Conservation (phyloP, 2,797 vertebrate genomes). For the Selene dorsalis region DNA sequence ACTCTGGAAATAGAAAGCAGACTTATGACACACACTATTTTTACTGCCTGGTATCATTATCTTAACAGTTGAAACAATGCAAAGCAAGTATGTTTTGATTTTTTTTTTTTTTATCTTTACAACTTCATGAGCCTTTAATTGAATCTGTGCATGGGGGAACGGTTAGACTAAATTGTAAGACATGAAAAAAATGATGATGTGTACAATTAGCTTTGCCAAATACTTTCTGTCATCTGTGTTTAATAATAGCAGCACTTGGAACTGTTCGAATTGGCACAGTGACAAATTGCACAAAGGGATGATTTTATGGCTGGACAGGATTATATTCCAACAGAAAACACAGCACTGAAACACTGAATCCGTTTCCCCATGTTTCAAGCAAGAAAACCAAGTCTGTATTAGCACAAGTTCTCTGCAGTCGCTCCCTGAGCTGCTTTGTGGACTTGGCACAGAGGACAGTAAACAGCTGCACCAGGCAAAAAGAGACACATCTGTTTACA, state of each 20-base stretch:
- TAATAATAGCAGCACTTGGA: constrained; percentile 70
- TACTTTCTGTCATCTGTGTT: constrained; percentile 64
- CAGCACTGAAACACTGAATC: constrained; percentile 7
- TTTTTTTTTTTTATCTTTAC: not conserved
- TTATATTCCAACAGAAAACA: constrained; percentile 46
- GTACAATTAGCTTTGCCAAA: constrained; percentile 46
- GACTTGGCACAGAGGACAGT: constrained; percentile 57
- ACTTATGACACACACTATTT: constrained; percentile 65
- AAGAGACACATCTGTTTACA: constrained; percentile 73
- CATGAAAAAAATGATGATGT: constrained; percentile 12
- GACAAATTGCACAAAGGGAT: constrained; percentile 61
- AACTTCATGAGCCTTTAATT: constrained; percentile 1
- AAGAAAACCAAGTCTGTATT: constrained; percentile 56
- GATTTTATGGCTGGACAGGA: constrained; percentile 50
- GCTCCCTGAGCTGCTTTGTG: constrained; percentile 31
- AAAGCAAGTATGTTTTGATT: constrained; percentile 1
- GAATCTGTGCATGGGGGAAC: constrained; percentile 9
- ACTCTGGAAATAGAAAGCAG: constrained; percentile 69
- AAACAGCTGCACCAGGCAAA: constrained; percentile 73
- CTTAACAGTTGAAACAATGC: constrained; percentile 42
- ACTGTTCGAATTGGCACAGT: constrained; percentile 53
- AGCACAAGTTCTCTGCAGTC: constrained; percentile 50
- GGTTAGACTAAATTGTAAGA: not conserved
- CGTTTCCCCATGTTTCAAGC: constrained; percentile 43
- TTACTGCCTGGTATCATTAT: constrained; percentile 58